These are phyloP conservation scores for Magallana gigas DNA, from an alignment of 1,140 invertebrate species.

Conservation along the genomic window DNA sequence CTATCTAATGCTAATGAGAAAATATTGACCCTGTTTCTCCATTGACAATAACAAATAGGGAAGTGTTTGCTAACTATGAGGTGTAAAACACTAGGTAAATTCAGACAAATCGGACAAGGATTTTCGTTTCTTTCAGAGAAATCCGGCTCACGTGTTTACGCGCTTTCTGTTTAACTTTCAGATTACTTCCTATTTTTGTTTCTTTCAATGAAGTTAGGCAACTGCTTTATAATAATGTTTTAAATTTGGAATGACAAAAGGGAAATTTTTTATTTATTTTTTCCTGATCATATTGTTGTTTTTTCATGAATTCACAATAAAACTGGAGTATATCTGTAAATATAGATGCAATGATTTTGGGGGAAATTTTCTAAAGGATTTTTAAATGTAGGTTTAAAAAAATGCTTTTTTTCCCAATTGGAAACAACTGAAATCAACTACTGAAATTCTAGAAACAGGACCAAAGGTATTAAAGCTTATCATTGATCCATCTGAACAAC, in stretches of 20 bases:
- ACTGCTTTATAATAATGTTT: background rate
- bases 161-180: background rate
- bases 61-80: constrained; percentile 23
- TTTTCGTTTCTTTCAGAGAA: constrained; percentile 12
- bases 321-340: background rate
- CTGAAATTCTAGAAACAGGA: background rate
- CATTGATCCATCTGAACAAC: background rate
- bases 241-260: background rate
- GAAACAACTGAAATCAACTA: too few species aligned
- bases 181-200: constrained; percentile 32
- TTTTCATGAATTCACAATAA: background rate
- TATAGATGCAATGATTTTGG: too few species aligned
- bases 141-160: background rate
- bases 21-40: constrained; percentile 27
- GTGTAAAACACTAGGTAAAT: constrained; percentile 29
- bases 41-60: background rate
- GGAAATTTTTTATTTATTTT: background rate
- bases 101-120: constrained; percentile 29
- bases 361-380: too few species aligned
- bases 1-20: constrained; percentile 31
- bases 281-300: background rate
- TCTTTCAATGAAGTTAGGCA: constrained; percentile 20
- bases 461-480: background rate
- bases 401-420: too few species aligned
- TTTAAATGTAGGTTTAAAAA: too few species aligned